A percentile compares a stretch with the other conserved stretches of the same genome.
These are phyloP conservation scores for Campoplex capitator DNA, from an alignment of 2,888 invertebrate species.

Conservation along the genomic window DNA sequence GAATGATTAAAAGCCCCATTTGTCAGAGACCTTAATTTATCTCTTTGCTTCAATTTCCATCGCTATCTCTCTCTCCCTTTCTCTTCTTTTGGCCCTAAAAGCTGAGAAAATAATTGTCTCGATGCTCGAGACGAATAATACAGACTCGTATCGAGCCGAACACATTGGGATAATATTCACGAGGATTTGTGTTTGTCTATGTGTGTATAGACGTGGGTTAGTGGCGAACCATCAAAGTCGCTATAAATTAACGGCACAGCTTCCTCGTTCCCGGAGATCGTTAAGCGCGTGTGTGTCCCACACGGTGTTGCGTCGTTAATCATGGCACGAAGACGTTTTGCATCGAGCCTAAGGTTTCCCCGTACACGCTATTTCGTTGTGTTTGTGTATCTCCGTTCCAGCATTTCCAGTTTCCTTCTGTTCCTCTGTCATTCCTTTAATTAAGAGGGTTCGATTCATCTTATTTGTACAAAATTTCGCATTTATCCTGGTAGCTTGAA, in stretches of 20 bases:
- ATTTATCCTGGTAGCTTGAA: not conserved
- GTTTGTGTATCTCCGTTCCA: not conserved
- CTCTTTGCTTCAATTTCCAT: not conserved
- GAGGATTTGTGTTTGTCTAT: conserved; percentile 35
- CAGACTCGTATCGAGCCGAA: conserved; percentile 38
- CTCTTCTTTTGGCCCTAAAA: conserved; percentile 4
- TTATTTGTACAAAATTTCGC: not conserved
- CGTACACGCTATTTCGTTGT: not conserved
- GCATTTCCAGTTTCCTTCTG: not conserved
- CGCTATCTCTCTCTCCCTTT: not conserved
- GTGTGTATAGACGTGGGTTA: conserved; percentile 47
- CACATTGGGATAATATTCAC: conserved; percentile 37
- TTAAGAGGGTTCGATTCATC: conserved; percentile 35
- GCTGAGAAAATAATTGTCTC: conserved; percentile 47
- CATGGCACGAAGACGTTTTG: conserved; percentile 60
- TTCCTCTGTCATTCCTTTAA: conserved; percentile 45
- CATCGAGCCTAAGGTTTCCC: conserved; percentile 30
- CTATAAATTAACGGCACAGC: conserved; percentile 82
- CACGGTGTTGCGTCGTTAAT: conserved; percentile 67
- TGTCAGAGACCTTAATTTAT: conserved; percentile 69
- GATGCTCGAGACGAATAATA: conserved; percentile 39
- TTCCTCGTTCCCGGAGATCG: conserved; percentile 81
- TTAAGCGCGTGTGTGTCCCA: conserved; percentile 67
- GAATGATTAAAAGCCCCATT: conserved; percentile 69
- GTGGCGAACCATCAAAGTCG: conserved; percentile 82